A percentile compares a stretch with the other conserved stretches of the same genome.
Conservation (phyloP, 1,140 invertebrate genomes). For the Tetramorium parvispinum region DNA sequence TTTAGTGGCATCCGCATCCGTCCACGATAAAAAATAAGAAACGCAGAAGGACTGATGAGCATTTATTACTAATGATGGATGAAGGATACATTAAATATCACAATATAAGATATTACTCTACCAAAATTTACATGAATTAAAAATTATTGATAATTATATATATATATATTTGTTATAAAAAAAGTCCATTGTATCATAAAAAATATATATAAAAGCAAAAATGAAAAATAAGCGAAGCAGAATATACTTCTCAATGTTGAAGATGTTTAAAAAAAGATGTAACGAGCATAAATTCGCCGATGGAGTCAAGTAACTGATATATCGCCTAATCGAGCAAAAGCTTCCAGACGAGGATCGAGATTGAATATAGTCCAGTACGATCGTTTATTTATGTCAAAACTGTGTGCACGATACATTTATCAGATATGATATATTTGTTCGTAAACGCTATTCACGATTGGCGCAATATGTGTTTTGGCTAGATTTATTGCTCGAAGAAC, state of each 20-base stretch:
- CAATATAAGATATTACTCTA: background rate
- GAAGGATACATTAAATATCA: background rate
- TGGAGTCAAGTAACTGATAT: background rate
- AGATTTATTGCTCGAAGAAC: conserved; percentile 43
- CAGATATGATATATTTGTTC: conserved; percentile 35
- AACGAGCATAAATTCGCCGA: background rate
- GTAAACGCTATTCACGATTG: conserved; percentile 34
- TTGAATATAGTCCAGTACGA: background rate
- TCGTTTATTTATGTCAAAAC: conserved; percentile 44
- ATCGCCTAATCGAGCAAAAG: conserved; percentile 25
- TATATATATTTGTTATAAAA: background rate
- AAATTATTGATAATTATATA: background rate
- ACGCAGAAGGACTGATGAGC: background rate
- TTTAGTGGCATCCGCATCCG: background rate
- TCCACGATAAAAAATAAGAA: too few relatives aligned
- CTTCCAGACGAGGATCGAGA: conserved; percentile 24
- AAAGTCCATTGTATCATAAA: background rate
- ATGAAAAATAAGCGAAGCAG: background rate
- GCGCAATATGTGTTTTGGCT: conserved; percentile 22
- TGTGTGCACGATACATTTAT: conserved; percentile 20
- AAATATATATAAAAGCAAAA: background rate
- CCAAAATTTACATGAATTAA: background rate
- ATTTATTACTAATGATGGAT: background rate
- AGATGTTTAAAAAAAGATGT: conserved; percentile 1
- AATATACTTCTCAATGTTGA: background rate